Evolutionary conservation across 2,888 invertebrate species (phyloP), one percentile per base, ranked within the genome.

Genomic region (Eugnorisma glareosa): DNA sequence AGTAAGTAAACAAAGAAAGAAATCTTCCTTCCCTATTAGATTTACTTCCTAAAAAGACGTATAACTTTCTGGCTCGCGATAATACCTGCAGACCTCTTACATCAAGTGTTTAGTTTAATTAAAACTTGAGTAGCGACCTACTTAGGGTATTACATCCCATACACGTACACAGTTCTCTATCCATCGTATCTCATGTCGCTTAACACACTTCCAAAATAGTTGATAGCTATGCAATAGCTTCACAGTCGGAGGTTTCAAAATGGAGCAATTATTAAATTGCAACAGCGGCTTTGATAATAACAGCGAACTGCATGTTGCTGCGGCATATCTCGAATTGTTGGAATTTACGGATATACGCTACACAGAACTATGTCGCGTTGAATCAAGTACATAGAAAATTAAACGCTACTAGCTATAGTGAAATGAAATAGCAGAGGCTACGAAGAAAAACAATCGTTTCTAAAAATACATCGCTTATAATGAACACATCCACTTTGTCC

Each of bases 31-130:
- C 79, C 87, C 84, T 86, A 89, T 90, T 89, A 89, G 88, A 88
- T 91, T 90, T 89, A 86, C 87, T 91, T 88, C 86, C 83, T 85
- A 82, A 83, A 84, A 86, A 89, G 84, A 87, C 86, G 83, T 84
- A 87, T 83, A 87, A 88, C 83, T 90, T 90, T 89, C 79, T 83
- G 78, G 76, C 71, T 75, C 78, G 82, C 79, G 85, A 87, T 86
- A 81, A 83, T 87, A 86, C 87, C 80, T 83, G 84, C 74, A 72
- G 69, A 80, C 77, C 77, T 81, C 80, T 80, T 81, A 85, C 77
- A 83, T 73, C 75, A 86, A 86, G 87, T 84, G 82, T 80, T 80
- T 85, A 84, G 85, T 85, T 85, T 86, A 89, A 89, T 89, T 82
- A 83, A 84, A 89, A 88, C 79, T 87, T 85, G 81, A 78, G 81